Percentiles rank a stretch among this genome's conserved stretches.
Conservation (phyloP, 2,888 invertebrate species). For the Eristalis arbustorum region DNA sequence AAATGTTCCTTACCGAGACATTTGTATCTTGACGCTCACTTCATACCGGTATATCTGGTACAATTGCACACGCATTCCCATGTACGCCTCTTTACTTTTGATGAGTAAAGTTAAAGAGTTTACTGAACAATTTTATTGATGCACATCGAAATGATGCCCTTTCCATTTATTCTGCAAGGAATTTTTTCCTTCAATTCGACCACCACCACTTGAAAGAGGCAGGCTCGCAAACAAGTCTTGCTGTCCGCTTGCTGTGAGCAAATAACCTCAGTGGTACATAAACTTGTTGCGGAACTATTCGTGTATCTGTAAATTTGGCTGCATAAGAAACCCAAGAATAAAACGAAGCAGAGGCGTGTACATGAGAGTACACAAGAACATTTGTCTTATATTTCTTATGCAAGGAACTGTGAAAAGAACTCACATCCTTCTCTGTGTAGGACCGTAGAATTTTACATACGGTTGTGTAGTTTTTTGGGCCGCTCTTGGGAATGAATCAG, state of each 20-base stretch:
- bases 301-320: conserved; percentile 30
- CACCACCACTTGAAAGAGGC: neutral
- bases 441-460: neutral
- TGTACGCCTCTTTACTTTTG: neutral
- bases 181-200: neutral
- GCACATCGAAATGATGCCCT: conserved; percentile 34
- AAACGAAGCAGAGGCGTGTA: neutral
- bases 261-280: conserved; percentile 26
- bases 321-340: conserved; percentile 33
- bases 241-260: conserved; percentile 35
- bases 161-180: neutral
- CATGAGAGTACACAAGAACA: neutral
- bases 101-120: neutral
- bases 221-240: conserved; percentile 21
- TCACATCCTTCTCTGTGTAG: conserved; percentile 1
- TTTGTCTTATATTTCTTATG: conserved; percentile 17
- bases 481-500: neutral
- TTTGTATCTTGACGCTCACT: no score
- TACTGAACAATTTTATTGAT: conserved; percentile 38
- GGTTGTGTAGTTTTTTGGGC: conserved; percentile 7
- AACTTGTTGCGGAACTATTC: conserved; percentile 43
- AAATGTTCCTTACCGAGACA: no score
- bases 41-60: neutral
- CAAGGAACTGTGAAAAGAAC: conserved; percentile 10
- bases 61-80: neutral